phyloP scores from a whole-genome alignment of 2,888 invertebrate species.

The Creontiades dilutus region DNA sequence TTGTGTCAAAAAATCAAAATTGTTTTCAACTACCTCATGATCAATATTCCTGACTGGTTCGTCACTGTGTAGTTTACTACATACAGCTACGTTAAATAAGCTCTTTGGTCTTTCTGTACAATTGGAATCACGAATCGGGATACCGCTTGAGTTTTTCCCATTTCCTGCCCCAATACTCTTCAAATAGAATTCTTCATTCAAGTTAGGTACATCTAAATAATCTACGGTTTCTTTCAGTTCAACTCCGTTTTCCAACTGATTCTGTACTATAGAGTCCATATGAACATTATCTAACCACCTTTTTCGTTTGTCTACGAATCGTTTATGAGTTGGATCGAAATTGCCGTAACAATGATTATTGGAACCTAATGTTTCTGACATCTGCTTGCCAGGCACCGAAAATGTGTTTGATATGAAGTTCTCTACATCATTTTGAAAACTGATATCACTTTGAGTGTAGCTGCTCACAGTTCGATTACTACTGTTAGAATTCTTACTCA shows the following conservation, averaged over 20 bases:
- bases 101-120: background rate
- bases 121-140: background rate
- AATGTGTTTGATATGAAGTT: background rate
- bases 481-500: too few species aligned
- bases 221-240: conserved; percentile 4
- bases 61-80: background rate
- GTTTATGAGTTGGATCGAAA: background rate
- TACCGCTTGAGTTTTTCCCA: background rate
- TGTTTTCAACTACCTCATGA: background rate
- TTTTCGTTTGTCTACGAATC: background rate
- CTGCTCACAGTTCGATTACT: background rate
- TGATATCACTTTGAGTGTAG: background rate
- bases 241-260: too few species aligned
- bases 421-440: background rate
- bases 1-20: background rate
- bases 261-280: background rate
- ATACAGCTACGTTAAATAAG: background rate
- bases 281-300: background rate
- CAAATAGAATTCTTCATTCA: conserved; percentile 14
- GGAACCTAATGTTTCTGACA: background rate
- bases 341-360: background rate
- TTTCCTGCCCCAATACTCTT: background rate
- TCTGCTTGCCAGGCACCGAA: background rate
- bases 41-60: background rate
- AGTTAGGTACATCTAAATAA: background rate